A percentile compares a stretch with the other conserved stretches of the same genome.
phyloP scores from a whole-genome alignment of 2,888 invertebrate genomes.

The Horisme vitalbata region DNA sequence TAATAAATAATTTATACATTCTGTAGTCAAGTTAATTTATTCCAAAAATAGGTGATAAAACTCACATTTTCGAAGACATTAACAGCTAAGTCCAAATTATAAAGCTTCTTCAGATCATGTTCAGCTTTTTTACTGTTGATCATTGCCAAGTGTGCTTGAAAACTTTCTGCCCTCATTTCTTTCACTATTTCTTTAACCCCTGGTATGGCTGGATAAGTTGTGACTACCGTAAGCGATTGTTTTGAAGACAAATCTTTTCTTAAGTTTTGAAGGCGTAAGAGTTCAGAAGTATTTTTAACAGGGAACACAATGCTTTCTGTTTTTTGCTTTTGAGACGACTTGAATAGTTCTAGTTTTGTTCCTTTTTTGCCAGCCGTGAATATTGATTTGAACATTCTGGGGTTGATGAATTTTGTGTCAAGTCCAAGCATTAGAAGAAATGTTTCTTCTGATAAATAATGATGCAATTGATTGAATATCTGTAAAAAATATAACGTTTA shows the following conservation, averaged over 20 bases:
- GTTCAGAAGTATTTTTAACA: constrained; percentile 39
- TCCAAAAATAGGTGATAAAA: not conserved
- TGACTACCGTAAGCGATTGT: constrained; percentile 43
- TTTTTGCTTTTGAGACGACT: constrained; percentile 3
- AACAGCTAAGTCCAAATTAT: constrained; percentile 32
- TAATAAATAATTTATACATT: too few species aligned
- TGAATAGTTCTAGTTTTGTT: constrained; percentile 3
- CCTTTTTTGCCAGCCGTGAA: constrained; percentile 1
- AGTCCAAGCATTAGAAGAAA: constrained; percentile 5
- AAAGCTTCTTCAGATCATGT: constrained; percentile 35
- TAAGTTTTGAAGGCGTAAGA: constrained; percentile 35
- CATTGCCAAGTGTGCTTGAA: constrained; percentile 17
- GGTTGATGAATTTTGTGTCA: not conserved
- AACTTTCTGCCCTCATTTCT: constrained; percentile 2
- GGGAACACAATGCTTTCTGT: constrained; percentile 37
- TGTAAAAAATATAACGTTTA: not conserved
- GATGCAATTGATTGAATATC: constrained; percentile 6
- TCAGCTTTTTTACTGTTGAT: constrained; percentile 9
- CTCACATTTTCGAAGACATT: constrained; percentile 11
- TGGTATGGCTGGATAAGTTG: constrained; percentile 40
- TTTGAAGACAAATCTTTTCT: constrained; percentile 33
- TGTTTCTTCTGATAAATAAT: constrained; percentile 5
- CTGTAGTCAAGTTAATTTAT: too few species aligned
- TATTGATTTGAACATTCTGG: constrained; percentile 7
- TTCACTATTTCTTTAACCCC: constrained; percentile 7